Base-by-base conservation (phyloP, 2,113 vertebrate genomes). In the Castor canadensis region DNA sequence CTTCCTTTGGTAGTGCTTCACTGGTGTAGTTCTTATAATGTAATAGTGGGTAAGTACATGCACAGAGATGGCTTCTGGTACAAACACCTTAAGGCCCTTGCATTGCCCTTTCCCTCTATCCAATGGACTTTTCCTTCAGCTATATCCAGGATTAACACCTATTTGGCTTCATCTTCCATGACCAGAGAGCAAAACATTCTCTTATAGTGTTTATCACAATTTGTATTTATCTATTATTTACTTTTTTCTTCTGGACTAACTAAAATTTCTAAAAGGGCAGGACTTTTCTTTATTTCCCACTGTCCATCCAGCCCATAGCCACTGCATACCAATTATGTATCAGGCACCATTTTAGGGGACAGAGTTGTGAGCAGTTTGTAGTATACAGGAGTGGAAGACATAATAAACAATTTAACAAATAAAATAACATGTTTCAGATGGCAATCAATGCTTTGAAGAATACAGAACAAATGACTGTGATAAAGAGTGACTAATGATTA, bases 241-340 rank as follows among this genome's bases (percentile, higher is more conserved):
- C 30, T 54, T 45, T 71, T 76, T 71, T 81, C 56, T 76, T 58
- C 49, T 52, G 24, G 62, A 89, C 47, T 66, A 84, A 76, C n/a
- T 93, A 43, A 67, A 95, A 82, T 30, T 77, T 82, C 26, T 90
- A 10, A 86, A 79, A n/a, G n/a, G n/a, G n/a, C n/a, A n/a, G n/a
- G n/a, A n/a, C n/a, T n/a, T n/a, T n/a, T n/a, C n/a, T n/a, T n/a
- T n/a, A n/a, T n/a, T n/a, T n/a, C n/a, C n/a, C n/a, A 89, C 32
- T 66, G 62, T 64, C 62, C 62, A 66, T n/a, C 3, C 75, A 90
- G 58, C 24, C 89, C 81, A 89, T 67, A 92, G 52, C 3, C 75
- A 89, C 45, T 75, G 4, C 6, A 22, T 40, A 76, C 47, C 89
- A 80, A 38, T 28, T 80, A 35, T 38, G 6, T 38, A 30, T 17